Evolutionary conservation across 2,113 vertebrate genomes (phyloP).

Genomic region (Pycnonotus jocosus): DNA sequence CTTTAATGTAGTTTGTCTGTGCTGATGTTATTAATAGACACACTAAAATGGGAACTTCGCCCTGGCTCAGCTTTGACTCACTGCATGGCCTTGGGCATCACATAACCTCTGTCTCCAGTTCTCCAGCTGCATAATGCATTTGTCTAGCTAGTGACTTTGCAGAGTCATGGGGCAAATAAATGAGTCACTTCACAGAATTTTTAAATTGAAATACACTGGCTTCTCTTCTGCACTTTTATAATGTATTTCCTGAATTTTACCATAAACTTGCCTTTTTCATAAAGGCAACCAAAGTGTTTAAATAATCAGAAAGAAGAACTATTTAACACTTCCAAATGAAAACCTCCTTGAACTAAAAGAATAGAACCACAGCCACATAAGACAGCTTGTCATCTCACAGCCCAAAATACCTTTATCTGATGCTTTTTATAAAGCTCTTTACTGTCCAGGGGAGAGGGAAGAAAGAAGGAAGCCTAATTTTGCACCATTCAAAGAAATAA

Average conservation of each 20-base stretch:
- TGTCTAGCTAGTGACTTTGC: slow-evolving; percentile 16
- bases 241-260: background rate
- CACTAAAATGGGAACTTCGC: slow-evolving; percentile 24
- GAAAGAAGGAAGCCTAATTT: background rate
- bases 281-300: background rate
- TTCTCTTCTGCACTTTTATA: background rate
- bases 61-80: slow-evolving; percentile 40
- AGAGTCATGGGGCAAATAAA: slow-evolving; percentile 16
- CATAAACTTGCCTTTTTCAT: background rate
- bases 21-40: slow-evolving; percentile 48
- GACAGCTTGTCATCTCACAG: background rate
- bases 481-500: background rate
- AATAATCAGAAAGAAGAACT: background rate
- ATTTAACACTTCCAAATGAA: background rate
- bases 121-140: slow-evolving; percentile 24
- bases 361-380: background rate
- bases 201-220: background rate
- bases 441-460: background rate
- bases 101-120: slow-evolving; percentile 49
- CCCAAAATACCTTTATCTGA: background rate
- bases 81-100: slow-evolving; percentile 49
- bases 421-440: background rate
- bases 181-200: background rate
- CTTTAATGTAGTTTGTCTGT: slow-evolving; percentile 5
- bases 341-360: background rate